phyloP scores from a whole-genome alignment of 2,888 invertebrate species.

The Crossocerus cetratus region DNA sequence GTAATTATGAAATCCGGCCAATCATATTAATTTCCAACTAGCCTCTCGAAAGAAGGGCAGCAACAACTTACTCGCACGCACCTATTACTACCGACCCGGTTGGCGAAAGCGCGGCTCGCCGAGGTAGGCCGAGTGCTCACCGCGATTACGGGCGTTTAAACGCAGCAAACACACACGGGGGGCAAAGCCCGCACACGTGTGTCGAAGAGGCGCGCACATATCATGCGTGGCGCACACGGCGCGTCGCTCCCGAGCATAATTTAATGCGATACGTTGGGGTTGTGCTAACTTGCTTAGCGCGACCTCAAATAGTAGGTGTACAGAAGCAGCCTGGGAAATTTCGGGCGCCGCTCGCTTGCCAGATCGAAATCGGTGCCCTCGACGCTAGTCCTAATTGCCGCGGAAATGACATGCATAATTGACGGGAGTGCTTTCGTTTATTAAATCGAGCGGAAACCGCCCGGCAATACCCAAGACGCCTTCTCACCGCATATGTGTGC shows the following conservation, averaged over 20 bases:
- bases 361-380: slow-evolving; percentile 58
- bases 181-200: too few species aligned
- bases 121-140: slow-evolving; percentile 50
- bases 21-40: too few species aligned
- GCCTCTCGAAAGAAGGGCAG: too few species aligned
- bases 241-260: slow-evolving; percentile 75
- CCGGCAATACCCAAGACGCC: too few species aligned
- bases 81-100: too few species aligned
- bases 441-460: slow-evolving; percentile 23
- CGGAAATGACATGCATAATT: slow-evolving; percentile 54
- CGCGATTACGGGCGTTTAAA: slow-evolving; percentile 65
- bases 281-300: slow-evolving; percentile 76
- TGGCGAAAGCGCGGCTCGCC: slow-evolving; percentile 14
- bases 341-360: slow-evolving; percentile 12
- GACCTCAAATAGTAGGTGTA: slow-evolving; percentile 71
- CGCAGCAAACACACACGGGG: slow-evolving; percentile 29
- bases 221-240: slow-evolving; percentile 55
- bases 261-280: slow-evolving; percentile 76
- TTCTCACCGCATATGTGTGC: too few species aligned
- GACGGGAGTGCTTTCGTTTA: slow-evolving; percentile 45
- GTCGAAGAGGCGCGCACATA: slow-evolving; percentile 36
- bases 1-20: too few species aligned
- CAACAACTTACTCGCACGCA: too few species aligned
- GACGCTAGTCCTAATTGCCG: slow-evolving; percentile 57
- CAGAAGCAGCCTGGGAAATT: not conserved